phyloP scores from a whole-genome alignment of 2,113 vertebrate genomes.

The Erpornis zantholeuca region DNA sequence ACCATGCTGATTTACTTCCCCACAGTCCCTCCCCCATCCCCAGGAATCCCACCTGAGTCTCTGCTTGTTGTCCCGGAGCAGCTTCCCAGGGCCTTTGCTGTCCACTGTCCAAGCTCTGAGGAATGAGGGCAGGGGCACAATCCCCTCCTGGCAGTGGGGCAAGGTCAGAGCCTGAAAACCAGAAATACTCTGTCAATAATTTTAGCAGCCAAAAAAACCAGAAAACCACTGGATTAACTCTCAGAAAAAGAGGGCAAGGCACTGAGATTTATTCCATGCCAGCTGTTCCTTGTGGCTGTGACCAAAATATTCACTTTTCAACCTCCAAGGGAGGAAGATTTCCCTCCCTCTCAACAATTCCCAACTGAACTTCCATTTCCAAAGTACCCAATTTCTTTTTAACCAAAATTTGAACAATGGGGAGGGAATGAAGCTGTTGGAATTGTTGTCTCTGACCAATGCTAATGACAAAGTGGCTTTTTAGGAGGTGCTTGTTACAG shows the following conservation, averaged over 20 bases:
- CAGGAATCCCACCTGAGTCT: constrained; percentile 76
- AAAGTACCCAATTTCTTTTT: background rate
- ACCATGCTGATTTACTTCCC: background rate
- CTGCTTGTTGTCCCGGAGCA: constrained; percentile 76
- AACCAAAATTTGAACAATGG: background rate
- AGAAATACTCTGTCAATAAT: background rate
- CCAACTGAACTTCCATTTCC: background rate
- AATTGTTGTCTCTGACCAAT: background rate
- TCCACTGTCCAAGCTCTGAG: constrained; percentile 90
- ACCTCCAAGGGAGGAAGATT: background rate
- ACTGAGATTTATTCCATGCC: background rate
- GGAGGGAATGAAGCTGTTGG: background rate
- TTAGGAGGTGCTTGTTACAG: background rate
- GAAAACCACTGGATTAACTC: background rate
- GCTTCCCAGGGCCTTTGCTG: constrained; percentile 63
- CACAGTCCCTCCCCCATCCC: background rate
- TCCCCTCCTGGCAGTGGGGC: constrained; percentile 66
- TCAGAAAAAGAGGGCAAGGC: background rate
- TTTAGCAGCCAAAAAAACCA: background rate
- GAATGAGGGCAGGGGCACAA: constrained; percentile 73
- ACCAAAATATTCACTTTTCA: background rate
- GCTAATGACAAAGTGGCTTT: constrained; percentile 21
- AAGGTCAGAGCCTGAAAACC: constrained; percentile 79
- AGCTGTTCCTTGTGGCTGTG: background rate
- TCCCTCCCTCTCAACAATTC: background rate